phyloP scores from a whole-genome alignment of 1,140 invertebrate genomes.

The Pemphigus obesinymphae region DNA sequence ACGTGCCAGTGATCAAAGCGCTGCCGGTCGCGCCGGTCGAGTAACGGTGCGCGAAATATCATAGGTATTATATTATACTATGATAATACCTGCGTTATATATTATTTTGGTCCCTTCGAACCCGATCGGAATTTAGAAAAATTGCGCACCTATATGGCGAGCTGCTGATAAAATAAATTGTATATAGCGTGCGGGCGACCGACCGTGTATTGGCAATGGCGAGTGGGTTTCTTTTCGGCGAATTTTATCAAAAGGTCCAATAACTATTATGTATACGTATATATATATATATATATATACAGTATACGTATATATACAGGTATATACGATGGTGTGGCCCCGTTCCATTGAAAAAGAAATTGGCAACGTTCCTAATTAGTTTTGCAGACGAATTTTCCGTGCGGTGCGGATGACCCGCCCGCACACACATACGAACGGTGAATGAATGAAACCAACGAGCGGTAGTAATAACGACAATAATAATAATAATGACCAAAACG shows the following conservation, averaged over 20 bases:
- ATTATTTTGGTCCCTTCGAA: not conserved
- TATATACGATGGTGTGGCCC: not conserved
- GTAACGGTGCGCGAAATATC: not conserved
- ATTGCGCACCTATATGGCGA: not conserved
- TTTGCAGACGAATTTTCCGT: constrained; percentile 10
- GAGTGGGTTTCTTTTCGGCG: not conserved
- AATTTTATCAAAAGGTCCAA: constrained; percentile 26
- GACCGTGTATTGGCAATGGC: not conserved
- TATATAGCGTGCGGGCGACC: not conserved
- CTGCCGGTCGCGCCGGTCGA: not conserved
- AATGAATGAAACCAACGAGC: not conserved
- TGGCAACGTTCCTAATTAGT: constrained; percentile 36
- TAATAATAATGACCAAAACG: not conserved
- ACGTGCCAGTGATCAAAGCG: not conserved
- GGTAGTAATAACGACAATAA: not conserved
- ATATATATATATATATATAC: not conserved
- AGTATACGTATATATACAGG: not conserved
- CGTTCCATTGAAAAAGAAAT: constrained; percentile 23
- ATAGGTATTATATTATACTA: no score
- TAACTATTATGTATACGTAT: not conserved
- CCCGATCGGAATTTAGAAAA: not conserved
- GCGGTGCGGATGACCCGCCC: no score
- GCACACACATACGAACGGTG: not conserved
- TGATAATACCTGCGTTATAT: not conserved
- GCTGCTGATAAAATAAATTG: not conserved